Base-by-base conservation (phyloP, 2,113 vertebrate species). In the Gnathonemus longibarbis region DNA sequence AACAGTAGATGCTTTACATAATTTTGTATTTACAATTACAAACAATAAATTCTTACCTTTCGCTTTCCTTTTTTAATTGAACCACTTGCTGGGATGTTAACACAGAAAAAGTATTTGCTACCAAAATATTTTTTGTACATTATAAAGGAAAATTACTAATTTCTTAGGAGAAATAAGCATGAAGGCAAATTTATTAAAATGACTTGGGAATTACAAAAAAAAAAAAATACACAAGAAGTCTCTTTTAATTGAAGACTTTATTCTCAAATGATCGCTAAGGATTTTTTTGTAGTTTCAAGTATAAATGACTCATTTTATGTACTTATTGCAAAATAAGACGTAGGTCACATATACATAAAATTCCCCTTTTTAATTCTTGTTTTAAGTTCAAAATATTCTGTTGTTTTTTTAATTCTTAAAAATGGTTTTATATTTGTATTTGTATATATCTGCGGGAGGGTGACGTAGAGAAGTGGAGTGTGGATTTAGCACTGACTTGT, bases 1-100 rank as follows among this genome's bases (percentile, higher is more conserved):
- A 96, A 95, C 89, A 89, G 94, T 62, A 89, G 21, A 86, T 91
- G 90, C 87, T 88, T 91, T 89, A 91, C 88, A 91, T 89, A 89
- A 85, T 89, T 88, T 89, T 85, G 83, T 89, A 91, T 91, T 86
- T 91, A 91, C 90, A 91, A 84, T 56, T 58, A 39, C 19, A 86
- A 89, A 90, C 53, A 91, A 90, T 42, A 48, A 88, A 15, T 88
- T 66, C 84, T 42, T 35, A 88, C 62, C 58, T 90, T 87, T 27
- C 62, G 74, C 84, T 77, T 80, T 88, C 13, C 46, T 87, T 66
- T 48, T 53, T 74, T 10, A 80, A 58, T 84, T 53, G 53, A 52
- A 88, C 66, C 52, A 88, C 56, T 84, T 56, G 21, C 74, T 84
- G 86, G 90, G 87, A 77, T 48, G 45, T 88, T 35, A 90, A 83